Evolutionary conservation across 2,888 invertebrate species (phyloP).

Genomic region (Meiosimyza decipiens): DNA sequence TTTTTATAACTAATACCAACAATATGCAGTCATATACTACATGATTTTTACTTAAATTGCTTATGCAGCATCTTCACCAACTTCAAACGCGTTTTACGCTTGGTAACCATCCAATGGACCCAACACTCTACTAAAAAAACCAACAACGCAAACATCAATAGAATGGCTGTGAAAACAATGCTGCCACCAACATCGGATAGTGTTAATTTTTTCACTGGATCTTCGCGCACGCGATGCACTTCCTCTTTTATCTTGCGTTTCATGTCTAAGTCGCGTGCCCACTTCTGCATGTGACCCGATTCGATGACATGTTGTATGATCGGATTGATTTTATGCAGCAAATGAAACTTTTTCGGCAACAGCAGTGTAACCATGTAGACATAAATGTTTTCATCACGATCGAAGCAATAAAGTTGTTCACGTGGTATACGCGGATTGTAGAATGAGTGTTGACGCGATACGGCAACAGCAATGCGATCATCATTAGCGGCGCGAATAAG

Average conservation of each 20-base stretch:
- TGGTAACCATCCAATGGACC: conserved; percentile 46
- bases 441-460: conserved; percentile 61
- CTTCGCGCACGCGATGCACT: conserved; percentile 49
- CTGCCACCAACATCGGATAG: conserved; percentile 56
- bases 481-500: conserved; percentile 54
- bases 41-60: conserved; percentile 37
- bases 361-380: conserved; percentile 62
- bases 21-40: too few relatives aligned
- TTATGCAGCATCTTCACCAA: conserved; percentile 50
- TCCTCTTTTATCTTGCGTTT: conserved; percentile 54
- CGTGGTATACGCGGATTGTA: conserved; percentile 61
- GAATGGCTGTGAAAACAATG: conserved; percentile 50
- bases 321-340: conserved; percentile 61
- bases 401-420: conserved; percentile 61
- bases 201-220: conserved; percentile 51
- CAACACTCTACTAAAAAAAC: conserved; percentile 51
- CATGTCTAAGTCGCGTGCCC: conserved; percentile 61
- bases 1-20: too few relatives aligned
- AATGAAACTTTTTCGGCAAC: conserved; percentile 60
- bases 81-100: conserved; percentile 47
- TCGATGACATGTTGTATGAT: conserved; percentile 62
- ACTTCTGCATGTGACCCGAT: conserved; percentile 64
- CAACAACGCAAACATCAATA: conserved; percentile 45
- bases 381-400: conserved; percentile 61
- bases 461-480: conserved; percentile 57